Evolutionary conservation across 2,797 vertebrate species (phyloP).

Genomic region (Dicrostonyx torquatus): DNA sequence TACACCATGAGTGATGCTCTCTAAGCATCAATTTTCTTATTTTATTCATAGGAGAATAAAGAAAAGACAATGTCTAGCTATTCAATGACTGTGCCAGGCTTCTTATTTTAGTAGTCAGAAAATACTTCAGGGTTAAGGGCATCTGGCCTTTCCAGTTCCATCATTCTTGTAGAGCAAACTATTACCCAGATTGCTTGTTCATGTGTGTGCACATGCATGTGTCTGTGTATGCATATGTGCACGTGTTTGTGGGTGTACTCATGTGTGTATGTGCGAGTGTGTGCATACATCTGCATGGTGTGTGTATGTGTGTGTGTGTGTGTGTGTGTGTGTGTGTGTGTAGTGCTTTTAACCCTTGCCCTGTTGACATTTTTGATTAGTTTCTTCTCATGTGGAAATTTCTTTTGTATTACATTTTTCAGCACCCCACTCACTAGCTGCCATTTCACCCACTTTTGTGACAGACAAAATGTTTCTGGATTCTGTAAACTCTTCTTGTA

Average conservation of each 20-base stretch:
- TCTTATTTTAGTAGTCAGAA: not conserved
- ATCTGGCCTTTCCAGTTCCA: not conserved
- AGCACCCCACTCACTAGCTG: too few species aligned
- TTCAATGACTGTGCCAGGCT: not conserved
- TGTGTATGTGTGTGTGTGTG: not conserved
- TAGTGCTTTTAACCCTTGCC: not conserved
- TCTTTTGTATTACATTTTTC: not conserved
- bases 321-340: not conserved
- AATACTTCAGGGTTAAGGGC: not conserved
- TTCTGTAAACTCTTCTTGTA: not conserved
- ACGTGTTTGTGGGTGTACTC: not conserved
- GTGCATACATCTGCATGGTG: not conserved
- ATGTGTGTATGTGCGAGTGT: too few species aligned
- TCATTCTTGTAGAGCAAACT: not conserved
- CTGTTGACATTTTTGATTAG: not conserved
- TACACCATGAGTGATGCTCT: not conserved
- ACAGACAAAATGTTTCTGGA: not conserved
- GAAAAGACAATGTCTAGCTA: not conserved
- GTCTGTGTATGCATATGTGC: not conserved
- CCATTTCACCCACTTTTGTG: not conserved
- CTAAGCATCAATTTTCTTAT: slow-evolving; percentile 39
- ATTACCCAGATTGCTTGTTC: not conserved
- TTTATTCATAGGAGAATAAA: slow-evolving; percentile 40
- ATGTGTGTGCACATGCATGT: too few species aligned
- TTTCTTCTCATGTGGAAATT: not conserved